phyloP scores from a whole-genome alignment of 2,888 invertebrate species.

The Conistra vaccinii region DNA sequence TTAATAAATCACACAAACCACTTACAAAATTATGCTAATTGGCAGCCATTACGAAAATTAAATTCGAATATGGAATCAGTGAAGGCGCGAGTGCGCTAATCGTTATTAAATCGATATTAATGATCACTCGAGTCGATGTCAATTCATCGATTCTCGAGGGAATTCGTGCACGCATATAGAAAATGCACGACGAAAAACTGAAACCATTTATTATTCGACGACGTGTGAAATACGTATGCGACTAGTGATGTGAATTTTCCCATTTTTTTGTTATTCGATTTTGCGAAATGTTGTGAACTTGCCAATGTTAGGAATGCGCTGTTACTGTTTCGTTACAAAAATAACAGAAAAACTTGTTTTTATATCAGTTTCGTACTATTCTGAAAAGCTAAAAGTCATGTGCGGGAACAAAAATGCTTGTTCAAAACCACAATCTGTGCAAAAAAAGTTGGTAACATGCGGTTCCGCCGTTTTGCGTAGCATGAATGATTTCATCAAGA shows the following conservation, averaged over 20 bases:
- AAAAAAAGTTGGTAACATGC: not conserved
- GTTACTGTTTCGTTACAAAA: constrained; percentile 30
- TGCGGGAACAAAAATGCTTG: constrained; percentile 16
- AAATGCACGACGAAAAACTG: constrained; percentile 62
- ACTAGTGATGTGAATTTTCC: constrained; percentile 39
- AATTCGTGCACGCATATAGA: constrained; percentile 55
- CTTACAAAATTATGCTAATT: constrained; percentile 44
- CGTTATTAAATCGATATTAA: constrained; percentile 64
- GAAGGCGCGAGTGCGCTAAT: constrained; percentile 55
- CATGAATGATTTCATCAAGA: not conserved
- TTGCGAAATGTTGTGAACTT: constrained; percentile 42
- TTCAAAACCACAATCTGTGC: not conserved
- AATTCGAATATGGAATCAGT: constrained; percentile 49
- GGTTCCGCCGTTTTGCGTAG: not conserved
- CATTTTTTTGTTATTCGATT: constrained; percentile 32
- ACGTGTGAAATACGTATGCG: constrained; percentile 57
- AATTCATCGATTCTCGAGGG: constrained; percentile 64
- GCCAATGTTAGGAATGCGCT: constrained; percentile 46
- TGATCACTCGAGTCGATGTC: constrained; percentile 64
- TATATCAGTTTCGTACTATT: constrained; percentile 35
- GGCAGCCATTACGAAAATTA: constrained; percentile 52
- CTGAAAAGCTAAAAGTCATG: constrained; percentile 14
- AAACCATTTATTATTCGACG: constrained; percentile 64
- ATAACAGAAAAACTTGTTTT: constrained; percentile 31
- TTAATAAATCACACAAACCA: constrained; percentile 13